Percentiles rank a stretch among this genome's conserved stretches.
phyloP scores from a whole-genome alignment of 2,113 vertebrate genomes.

The Microcebus jonahi region DNA sequence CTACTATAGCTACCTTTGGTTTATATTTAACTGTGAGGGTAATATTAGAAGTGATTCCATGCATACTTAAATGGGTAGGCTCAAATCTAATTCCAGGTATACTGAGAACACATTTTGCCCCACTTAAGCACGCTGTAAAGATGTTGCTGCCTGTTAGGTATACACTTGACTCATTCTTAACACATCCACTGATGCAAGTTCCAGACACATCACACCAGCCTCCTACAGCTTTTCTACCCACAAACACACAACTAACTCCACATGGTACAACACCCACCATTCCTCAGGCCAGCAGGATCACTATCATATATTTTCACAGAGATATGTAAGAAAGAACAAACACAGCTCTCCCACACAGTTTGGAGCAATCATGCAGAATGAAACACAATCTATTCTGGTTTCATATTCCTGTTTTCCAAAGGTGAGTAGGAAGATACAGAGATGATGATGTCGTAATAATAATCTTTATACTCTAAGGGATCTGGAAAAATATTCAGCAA shows the following conservation, averaged over 20 bases:
- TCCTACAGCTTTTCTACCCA: constrained; percentile 68
- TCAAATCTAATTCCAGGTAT: constrained; percentile 32
- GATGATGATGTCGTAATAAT: constrained; percentile 16
- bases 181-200: constrained; percentile 57
- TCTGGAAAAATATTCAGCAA: constrained; percentile 28
- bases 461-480: neutral
- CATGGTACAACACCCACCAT: constrained; percentile 64
- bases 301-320: constrained; percentile 50
- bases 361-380: constrained; percentile 37
- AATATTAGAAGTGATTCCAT: neutral
- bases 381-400: constrained; percentile 69
- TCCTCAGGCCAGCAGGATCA: constrained; percentile 30
- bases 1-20: neutral
- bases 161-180: constrained; percentile 67
- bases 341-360: constrained; percentile 71
- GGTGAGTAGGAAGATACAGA: constrained; percentile 56
- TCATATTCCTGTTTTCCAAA: constrained; percentile 62
- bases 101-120: neutral
- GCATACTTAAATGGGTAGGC: neutral
- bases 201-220: constrained; percentile 48
- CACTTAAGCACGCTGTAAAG: neutral
- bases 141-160: neutral
- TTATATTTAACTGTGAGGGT: constrained; percentile 24
- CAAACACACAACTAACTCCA: constrained; percentile 54
- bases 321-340: constrained; percentile 68